Conservation (phyloP, 2,113 vertebrate species). For the Polypterus bichir region DNA sequence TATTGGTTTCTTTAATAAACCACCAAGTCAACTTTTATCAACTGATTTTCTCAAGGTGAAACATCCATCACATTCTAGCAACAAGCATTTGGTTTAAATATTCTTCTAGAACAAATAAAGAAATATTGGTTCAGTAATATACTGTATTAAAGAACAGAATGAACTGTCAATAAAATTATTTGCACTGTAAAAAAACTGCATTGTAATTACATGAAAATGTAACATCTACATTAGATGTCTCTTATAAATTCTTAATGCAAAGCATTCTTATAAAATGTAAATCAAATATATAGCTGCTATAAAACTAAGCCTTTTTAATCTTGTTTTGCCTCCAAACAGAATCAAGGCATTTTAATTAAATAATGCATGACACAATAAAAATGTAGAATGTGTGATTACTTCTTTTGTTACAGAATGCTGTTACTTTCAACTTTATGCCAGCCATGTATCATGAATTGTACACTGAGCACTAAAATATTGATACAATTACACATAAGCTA, state of each 20-base stretch:
- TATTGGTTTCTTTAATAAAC: too few species aligned
- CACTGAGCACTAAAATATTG: conserved; percentile 66
- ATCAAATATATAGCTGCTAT: conserved; percentile 77
- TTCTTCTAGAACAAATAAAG: too few species aligned
- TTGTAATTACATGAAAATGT: conserved; percentile 69
- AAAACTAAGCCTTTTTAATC: conserved; percentile 72
- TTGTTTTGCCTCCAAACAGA: conserved; percentile 59
- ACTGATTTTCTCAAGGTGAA: too few species aligned
- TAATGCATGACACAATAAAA: conserved; percentile 72
- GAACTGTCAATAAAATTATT: conserved; percentile 40
- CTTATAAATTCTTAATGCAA: conserved; percentile 82
- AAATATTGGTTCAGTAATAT: conserved; percentile 50
- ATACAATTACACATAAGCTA: conserved; percentile 64
- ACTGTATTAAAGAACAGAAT: conserved; percentile 25
- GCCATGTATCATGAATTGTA: conserved; percentile 56
- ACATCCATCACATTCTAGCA: too few species aligned
- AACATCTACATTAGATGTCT: conserved; percentile 64
- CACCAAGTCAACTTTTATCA: too few species aligned
- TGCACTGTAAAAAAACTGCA: conserved; percentile 60
- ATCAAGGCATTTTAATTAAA: conserved; percentile 75
- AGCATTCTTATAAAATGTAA: conserved; percentile 70
- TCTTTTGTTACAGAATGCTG: conserved; percentile 61
- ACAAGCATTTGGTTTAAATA: too few species aligned
- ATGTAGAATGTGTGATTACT: conserved; percentile 56
- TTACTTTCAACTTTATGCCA: conserved; percentile 61